Conservation (phyloP, 1,140 invertebrate genomes). For the Myzus persicae region DNA sequence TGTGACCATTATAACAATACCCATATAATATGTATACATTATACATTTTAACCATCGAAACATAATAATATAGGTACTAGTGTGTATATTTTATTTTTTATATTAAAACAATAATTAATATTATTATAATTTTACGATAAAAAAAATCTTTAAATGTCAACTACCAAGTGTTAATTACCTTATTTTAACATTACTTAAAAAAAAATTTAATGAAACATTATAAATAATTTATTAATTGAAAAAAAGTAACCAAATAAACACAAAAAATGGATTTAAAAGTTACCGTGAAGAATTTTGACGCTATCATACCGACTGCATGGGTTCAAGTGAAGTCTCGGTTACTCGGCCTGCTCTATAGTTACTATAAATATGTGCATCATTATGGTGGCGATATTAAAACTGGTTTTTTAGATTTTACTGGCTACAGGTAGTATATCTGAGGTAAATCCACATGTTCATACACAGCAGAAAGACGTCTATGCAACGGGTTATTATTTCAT, state of each 20-base stretch:
- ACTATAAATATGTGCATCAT: background rate
- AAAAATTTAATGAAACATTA: background rate
- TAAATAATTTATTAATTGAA: background rate
- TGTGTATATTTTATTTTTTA: too few species aligned
- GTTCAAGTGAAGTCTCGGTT: background rate
- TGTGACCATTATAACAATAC: background rate
- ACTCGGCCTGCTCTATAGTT: background rate
- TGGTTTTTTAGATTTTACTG: slow-evolving; percentile 40
- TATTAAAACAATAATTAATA: too few species aligned
- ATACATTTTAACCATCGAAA: too few species aligned
- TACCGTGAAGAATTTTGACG: background rate
- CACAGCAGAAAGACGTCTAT: background rate
- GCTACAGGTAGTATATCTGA: background rate
- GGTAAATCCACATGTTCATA: slow-evolving; percentile 35
- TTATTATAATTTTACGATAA: too few species aligned
- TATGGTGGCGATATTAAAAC: slow-evolving; percentile 12
- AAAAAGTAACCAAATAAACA: background rate
- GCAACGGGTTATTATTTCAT: background rate
- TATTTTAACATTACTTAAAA: background rate
- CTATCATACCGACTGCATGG: background rate
- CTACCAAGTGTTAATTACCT: background rate
- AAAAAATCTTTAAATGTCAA: background rate
- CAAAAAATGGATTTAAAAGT: background rate
- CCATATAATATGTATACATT: too few species aligned
- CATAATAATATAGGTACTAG: too few species aligned